A percentile compares a stretch with the other conserved stretches of the same genome.
Evolutionary conservation across 2,113 vertebrate species (phyloP).

Genomic region (Ranitomeya variabilis): DNA sequence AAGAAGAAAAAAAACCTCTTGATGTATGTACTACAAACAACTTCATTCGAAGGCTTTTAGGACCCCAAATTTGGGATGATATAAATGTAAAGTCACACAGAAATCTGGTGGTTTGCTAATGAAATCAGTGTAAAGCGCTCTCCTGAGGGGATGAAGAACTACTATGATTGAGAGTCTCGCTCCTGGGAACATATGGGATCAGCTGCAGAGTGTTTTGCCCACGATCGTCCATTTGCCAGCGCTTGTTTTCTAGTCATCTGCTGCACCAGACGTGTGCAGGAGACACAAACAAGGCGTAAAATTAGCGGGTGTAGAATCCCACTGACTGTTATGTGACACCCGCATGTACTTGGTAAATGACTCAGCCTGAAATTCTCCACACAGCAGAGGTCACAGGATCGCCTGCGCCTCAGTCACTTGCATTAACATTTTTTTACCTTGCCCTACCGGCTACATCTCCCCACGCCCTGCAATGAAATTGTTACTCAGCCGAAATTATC

Average conservation of each 20-base stretch:
- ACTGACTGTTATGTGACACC: background rate
- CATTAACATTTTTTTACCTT: background rate
- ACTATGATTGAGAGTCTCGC: background rate
- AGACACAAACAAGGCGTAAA: background rate
- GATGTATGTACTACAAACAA: no score
- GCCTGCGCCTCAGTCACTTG: background rate
- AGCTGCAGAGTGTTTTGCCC: constrained; percentile 7
- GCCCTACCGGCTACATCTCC: background rate
- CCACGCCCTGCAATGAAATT: background rate
- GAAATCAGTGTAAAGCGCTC: background rate
- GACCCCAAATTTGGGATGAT: no score
- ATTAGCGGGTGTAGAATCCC: background rate
- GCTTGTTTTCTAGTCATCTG: background rate
- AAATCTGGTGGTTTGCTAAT: background rate
- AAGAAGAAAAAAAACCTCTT: no score
- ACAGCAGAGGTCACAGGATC: background rate
- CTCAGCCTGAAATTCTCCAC: background rate
- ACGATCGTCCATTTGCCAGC: background rate
- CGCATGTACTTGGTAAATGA: background rate
- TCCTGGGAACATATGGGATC: background rate
- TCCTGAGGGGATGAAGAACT: background rate
- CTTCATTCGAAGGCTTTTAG: no score
- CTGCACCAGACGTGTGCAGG: background rate
- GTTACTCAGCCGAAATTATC: background rate
- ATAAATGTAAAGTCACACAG: no score